Conservation (phyloP, 2,888 invertebrate genomes). For the Anodontia alba region DNA sequence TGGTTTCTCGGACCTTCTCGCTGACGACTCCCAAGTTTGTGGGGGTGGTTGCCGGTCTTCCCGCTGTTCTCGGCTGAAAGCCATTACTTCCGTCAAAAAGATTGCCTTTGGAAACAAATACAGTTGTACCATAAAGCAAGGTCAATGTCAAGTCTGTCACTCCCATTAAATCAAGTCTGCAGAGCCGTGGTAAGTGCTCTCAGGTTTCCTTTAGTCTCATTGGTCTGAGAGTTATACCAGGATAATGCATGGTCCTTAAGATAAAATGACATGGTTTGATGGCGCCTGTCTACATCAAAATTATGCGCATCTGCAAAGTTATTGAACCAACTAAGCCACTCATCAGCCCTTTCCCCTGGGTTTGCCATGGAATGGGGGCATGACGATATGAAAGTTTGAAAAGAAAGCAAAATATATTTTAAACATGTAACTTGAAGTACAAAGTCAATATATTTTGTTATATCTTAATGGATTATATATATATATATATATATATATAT, state of each 20-base stretch:
- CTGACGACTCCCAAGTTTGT: neutral
- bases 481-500: too few relatives aligned
- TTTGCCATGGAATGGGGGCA: too few relatives aligned
- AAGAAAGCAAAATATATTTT: too few relatives aligned
- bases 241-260: conserved; percentile 23
- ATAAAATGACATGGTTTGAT: conserved; percentile 5
- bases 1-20: neutral
- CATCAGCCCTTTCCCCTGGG: conserved; percentile 19
- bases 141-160: conserved; percentile 11
- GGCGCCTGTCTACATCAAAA: neutral
- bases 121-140: neutral
- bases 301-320: conserved; percentile 4
- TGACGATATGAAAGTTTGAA: too few relatives aligned
- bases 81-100: neutral
- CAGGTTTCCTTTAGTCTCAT: neutral
- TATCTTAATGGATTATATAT: too few relatives aligned
- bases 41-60: neutral
- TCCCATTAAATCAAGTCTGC: conserved; percentile 21
- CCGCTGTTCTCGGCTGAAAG: neutral
- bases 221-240: too few relatives aligned
- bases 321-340: conserved; percentile 21
- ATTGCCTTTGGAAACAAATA: neutral
- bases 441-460: too few relatives aligned
- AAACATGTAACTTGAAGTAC: too few relatives aligned
- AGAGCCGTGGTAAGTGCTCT: neutral